Conservation (phyloP, 2,797 vertebrate species). For the Enteromius afrohamiltoni region DNA sequence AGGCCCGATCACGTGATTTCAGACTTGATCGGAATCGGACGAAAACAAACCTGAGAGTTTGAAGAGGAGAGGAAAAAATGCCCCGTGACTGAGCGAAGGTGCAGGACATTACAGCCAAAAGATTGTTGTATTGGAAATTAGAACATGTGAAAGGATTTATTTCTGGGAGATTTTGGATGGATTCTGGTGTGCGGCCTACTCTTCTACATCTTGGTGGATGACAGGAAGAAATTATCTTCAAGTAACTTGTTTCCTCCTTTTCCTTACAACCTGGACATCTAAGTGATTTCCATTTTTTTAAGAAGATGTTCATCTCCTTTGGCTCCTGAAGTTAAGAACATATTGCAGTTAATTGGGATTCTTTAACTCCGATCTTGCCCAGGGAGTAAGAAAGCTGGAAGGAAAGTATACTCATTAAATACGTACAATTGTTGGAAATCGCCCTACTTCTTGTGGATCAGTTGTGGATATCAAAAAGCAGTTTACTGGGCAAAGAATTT, state of each 20-base stretch:
- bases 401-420: not conserved
- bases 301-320: not conserved
- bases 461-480: not conserved
- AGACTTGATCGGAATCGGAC: too few species aligned
- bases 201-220: not conserved
- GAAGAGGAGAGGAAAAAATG: too few species aligned
- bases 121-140: not conserved
- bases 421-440: not conserved
- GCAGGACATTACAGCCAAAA: too few species aligned
- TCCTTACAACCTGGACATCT: not conserved
- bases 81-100: too few species aligned
- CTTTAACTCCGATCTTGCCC: not conserved
- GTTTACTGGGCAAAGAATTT: not conserved
- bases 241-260: not conserved
- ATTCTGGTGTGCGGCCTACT: not conserved
- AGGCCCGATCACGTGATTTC: too few species aligned
- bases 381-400: not conserved
- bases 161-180: not conserved
- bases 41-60: too few species aligned
- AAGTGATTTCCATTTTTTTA: not conserved
- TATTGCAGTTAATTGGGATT: not conserved
- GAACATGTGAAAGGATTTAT: not conserved
- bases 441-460: not conserved
- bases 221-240: not conserved
- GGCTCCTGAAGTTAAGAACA: not conserved